These are phyloP conservation scores for Hemibagrus wyckioides DNA, from an alignment of 2,113 vertebrate genomes.

Conservation along the genomic window DNA sequence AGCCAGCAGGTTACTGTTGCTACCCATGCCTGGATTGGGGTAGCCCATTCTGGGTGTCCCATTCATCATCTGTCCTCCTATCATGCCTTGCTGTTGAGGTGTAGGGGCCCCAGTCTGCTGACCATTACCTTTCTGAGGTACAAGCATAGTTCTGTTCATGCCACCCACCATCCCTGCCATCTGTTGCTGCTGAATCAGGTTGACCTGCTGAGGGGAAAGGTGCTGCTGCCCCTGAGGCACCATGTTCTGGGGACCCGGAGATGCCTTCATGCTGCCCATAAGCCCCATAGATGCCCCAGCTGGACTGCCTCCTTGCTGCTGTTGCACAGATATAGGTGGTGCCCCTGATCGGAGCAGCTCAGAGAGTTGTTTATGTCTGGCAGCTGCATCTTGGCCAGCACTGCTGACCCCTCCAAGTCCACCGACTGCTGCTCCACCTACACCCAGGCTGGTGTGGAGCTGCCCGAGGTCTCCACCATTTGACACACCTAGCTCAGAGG, in stretches of 20 bases:
- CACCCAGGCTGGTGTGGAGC: constrained; percentile 86
- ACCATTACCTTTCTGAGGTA: constrained; percentile 74
- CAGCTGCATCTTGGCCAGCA: constrained; percentile 87
- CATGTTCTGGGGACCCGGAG: constrained; percentile 71
- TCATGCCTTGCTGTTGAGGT: constrained; percentile 73
- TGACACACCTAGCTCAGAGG: constrained; percentile 85
- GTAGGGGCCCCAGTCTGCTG: constrained; percentile 53
- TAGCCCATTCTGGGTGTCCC: constrained; percentile 93
- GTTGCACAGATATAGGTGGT: constrained; percentile 69
- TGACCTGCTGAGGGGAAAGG: constrained; percentile 74
- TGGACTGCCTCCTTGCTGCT: constrained; percentile 77
- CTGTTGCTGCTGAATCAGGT: constrained; percentile 80
- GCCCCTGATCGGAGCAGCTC: constrained; percentile 89
- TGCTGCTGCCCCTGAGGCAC: constrained; percentile 69
- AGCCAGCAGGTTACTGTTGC: constrained; percentile 83
- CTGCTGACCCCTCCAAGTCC: constrained; percentile 62
- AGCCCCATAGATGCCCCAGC: constrained; percentile 70
- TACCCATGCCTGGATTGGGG: constrained; percentile 84
- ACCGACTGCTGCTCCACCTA: constrained; percentile 67
- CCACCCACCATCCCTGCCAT: constrained; percentile 69
- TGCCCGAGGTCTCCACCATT: constrained; percentile 94
- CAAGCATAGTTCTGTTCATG: constrained; percentile 75
- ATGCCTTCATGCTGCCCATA: constrained; percentile 72
- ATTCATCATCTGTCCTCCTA: constrained; percentile 89
- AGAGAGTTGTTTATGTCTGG: constrained; percentile 98